Evolutionary conservation across 2,797 vertebrate genomes (phyloP), one percentile per base, ranked within the genome.

Genomic region (Xerus rutilus): DNA sequence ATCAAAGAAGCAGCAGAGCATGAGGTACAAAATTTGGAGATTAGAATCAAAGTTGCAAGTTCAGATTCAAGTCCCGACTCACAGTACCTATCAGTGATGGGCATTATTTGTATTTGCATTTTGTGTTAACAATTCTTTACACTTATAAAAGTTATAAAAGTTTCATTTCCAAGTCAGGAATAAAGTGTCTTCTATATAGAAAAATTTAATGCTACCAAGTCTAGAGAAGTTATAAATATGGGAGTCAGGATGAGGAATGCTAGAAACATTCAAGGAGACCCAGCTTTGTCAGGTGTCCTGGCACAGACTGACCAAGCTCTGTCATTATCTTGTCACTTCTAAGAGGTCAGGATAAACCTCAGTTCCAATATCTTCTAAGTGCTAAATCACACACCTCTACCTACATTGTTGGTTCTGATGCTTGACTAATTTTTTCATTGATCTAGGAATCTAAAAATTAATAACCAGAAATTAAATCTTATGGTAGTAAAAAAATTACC

Each of bases 101-200:
- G 49, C 5, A 5, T 74, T 54, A 39, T 89, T 73, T 62, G 17
- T 64, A 59, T 85, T 49, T 62, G 17, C 10, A 81, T 72, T 93
- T 86, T 96, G 45, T 10, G 30, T 86, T 45, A 77, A 76, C 8
- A 83, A 91, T 88, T 87, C 30, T 87, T 83, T 86, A 82, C 52
- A 52, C 17, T 83, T 45, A 84, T 21, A 87, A 87, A 57, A 72
- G 21, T 83, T 87, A 65, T 45, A 4, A 49, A 49, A 49, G 49
- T 52, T 52, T 52, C 49, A 83, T 72, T 72, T 91, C 11, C 0
- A 17, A 6, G 5, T 85, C 73, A 81, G 47, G 57, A 93, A 28
- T 15, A 10, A 73, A 79, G 79, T 28, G 39, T 20, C 32, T 32
- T 74, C 39, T 67, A 17, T 28, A 64, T 1, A 84, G 62, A 91